These are phyloP conservation scores for Paramisgurnus dabryanus DNA, from an alignment of 2,113 vertebrate species.

Conservation along the genomic window DNA sequence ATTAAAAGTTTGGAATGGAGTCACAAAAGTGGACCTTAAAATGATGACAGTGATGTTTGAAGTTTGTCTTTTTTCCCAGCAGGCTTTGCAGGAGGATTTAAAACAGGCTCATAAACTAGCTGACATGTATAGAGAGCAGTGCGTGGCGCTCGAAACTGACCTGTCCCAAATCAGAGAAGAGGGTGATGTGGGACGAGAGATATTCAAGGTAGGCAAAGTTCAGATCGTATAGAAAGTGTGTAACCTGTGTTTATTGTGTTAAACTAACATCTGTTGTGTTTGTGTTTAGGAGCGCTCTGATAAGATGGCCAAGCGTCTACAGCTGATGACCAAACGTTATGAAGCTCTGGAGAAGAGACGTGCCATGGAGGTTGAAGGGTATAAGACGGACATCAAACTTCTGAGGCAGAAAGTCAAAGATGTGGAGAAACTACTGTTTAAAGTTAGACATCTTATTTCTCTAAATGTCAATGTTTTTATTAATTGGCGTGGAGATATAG, in stretches of 20 bases:
- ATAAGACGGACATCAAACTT: slow-evolving; percentile 87
- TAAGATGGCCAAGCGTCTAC: slow-evolving; percentile 89
- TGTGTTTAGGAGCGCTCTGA: slow-evolving; percentile 82
- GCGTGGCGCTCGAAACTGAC: slow-evolving; percentile 86
- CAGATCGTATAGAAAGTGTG: no score
- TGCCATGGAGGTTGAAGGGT: slow-evolving; percentile 90
- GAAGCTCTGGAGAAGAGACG: slow-evolving; percentile 89
- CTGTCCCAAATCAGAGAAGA: slow-evolving; percentile 86
- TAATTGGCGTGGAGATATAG: no score
- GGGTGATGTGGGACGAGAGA: slow-evolving; percentile 81
- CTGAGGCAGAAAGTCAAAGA: slow-evolving; percentile 89
- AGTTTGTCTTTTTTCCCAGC: slow-evolving; percentile 3
- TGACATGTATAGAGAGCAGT: slow-evolving; percentile 92
- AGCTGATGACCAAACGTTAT: slow-evolving; percentile 87
- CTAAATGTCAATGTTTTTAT: no score
- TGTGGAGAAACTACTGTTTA: slow-evolving; percentile 88
- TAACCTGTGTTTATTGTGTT: neutral
- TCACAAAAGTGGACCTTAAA: neutral
- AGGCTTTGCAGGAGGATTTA: slow-evolving; percentile 85
- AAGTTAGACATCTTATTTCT: slow-evolving; percentile 70
- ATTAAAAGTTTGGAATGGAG: neutral
- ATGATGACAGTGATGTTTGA: neutral
- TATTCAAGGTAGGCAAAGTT: slow-evolving; percentile 82
- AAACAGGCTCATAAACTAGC: slow-evolving; percentile 83
- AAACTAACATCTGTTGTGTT: neutral